Conservation (phyloP, 2,888 invertebrate genomes). For the Petrolisthes manimaculis region DNA sequence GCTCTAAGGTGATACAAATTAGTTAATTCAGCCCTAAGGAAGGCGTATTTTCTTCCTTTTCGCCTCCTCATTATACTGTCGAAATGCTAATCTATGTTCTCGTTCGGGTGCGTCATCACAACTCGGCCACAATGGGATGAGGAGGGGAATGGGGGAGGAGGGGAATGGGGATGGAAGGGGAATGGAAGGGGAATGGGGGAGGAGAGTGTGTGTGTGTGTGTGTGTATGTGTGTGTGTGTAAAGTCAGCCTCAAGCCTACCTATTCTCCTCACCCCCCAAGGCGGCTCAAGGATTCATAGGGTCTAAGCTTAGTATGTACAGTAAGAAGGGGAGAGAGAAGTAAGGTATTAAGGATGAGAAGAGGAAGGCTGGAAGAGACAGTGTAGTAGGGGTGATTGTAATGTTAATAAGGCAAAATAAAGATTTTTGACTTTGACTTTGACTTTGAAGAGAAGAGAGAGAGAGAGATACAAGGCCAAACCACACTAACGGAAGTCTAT, state of each 20-base stretch:
- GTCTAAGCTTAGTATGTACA: too few relatives aligned
- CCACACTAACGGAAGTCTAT: too few relatives aligned
- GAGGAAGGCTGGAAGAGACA: too few relatives aligned
- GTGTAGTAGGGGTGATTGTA: neutral
- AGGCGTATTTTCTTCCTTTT: conserved; percentile 60
- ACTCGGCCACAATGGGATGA: conserved; percentile 45
- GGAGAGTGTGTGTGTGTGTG: neutral
- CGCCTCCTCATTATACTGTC: conserved; percentile 59
- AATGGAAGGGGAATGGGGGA: neutral
- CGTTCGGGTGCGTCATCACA: conserved; percentile 54
- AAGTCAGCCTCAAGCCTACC: neutral
- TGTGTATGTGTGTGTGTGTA: neutral
- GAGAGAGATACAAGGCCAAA: neutral
- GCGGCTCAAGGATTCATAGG: neutral
- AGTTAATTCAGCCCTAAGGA: conserved; percentile 58
- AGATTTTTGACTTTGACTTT: too few relatives aligned
- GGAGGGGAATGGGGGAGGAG: neutral
- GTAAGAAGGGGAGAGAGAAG: too few relatives aligned
- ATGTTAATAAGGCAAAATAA: neutral
- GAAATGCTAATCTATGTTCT: conserved; percentile 61
- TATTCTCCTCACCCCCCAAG: too few relatives aligned
- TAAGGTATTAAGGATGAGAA: too few relatives aligned
- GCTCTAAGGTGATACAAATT: conserved; percentile 58
- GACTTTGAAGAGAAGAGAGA: neutral
- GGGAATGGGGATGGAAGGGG: neutral